phyloP scores from a whole-genome alignment of 2,797 vertebrate genomes.

The Xyrichtys novacula region DNA sequence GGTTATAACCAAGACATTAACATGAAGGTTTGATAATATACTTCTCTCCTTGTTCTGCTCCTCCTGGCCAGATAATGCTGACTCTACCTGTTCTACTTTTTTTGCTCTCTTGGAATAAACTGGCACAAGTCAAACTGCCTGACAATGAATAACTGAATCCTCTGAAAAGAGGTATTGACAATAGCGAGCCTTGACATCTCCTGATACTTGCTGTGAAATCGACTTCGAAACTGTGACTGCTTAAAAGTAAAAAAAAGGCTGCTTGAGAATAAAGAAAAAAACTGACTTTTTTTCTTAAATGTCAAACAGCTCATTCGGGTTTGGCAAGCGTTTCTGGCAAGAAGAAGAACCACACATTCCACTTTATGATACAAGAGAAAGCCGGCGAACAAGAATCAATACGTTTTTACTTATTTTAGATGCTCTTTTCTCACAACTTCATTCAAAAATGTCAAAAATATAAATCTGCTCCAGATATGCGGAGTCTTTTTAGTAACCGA shows the following conservation, averaged over 20 bases:
- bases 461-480: neutral
- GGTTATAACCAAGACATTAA: neutral
- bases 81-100: neutral
- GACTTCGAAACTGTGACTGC: conserved; percentile 16
- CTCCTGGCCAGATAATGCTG: neutral
- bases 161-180: conserved; percentile 5
- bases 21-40: neutral
- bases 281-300: conserved; percentile 25
- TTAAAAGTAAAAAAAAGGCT: conserved; percentile 9
- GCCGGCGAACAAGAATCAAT: conserved; percentile 9
- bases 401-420: conserved; percentile 1
- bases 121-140: conserved; percentile 9
- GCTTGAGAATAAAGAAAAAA: neutral
- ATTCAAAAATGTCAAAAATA: neutral
- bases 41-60: conserved; percentile 6
- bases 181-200: neutral
- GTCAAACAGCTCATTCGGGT: conserved; percentile 10
- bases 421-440: neutral
- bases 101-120: conserved; percentile 11
- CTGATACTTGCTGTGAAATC: conserved; percentile 18
- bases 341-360: conserved; percentile 9
- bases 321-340: neutral
- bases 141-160: neutral
- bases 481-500: neutral
- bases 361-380: too few relatives aligned